phyloP scores from a whole-genome alignment of 2,888 invertebrate genomes.

The Ophion obscuratus region DNA sequence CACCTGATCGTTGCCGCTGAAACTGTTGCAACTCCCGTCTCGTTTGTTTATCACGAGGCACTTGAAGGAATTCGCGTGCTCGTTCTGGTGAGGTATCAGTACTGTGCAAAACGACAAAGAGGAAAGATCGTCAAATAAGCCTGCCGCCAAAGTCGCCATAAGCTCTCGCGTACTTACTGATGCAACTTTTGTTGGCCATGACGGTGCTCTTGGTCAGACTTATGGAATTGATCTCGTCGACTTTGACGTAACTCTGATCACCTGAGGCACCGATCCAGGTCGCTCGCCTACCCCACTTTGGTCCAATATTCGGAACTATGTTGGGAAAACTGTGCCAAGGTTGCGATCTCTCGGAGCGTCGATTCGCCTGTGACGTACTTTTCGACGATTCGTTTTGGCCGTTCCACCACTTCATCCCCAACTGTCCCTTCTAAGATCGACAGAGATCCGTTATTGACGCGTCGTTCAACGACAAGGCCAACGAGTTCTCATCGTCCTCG shows the following conservation, averaged over 20 bases:
- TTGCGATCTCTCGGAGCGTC: slow-evolving; percentile 84
- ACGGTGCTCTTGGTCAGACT: slow-evolving; percentile 95
- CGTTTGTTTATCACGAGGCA: slow-evolving; percentile 95
- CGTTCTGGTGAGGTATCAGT: slow-evolving; percentile 90
- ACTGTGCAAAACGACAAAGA: slow-evolving; percentile 34
- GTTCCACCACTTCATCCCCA: slow-evolving; percentile 83
- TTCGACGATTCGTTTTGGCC: slow-evolving; percentile 78
- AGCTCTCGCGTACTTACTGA: slow-evolving; percentile 86
- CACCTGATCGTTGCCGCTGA: slow-evolving; percentile 92
- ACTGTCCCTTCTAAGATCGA: slow-evolving; percentile 85
- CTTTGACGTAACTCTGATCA: slow-evolving; percentile 96
- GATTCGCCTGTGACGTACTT: slow-evolving; percentile 78
- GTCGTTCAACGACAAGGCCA: slow-evolving; percentile 5
- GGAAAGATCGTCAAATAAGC: not conserved
- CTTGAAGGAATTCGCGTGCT: slow-evolving; percentile 90
- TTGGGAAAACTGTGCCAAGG: slow-evolving; percentile 91
- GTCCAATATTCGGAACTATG: slow-evolving; percentile 92
- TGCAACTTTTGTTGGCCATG: slow-evolving; percentile 93
- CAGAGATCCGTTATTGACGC: not conserved
- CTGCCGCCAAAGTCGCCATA: not conserved
- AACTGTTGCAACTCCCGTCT: slow-evolving; percentile 95
- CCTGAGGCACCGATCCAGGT: slow-evolving; percentile 98
- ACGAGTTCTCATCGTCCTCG: not conserved
- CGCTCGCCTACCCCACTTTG: slow-evolving; percentile 93
- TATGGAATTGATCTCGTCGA: slow-evolving; percentile 96